Base-by-base conservation (phyloP, 2,888 invertebrate genomes). In the Agrochola circellaris region DNA sequence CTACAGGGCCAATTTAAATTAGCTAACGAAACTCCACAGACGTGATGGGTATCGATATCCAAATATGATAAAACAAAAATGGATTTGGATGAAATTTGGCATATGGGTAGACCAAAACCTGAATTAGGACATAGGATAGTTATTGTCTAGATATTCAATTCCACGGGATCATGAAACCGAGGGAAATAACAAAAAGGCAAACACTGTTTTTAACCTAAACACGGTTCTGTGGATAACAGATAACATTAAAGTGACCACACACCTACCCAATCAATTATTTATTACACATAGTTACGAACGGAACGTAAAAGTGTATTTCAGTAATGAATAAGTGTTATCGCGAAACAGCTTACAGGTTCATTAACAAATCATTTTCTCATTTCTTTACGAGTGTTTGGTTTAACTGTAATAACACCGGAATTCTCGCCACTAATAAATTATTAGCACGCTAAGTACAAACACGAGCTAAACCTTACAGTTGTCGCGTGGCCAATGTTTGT, bases 401-500 rank as follows among this genome's bases (percentile, higher is more conserved):
- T 67, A 71, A 83, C 69, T 78, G 77, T 83, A 87, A 89, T 83
- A 83, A 82, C 78, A 89, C 60, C 62, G 82, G 82, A 77, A 75
- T 85, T 78, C 82, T 73, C 65, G 66, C 38, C 65, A 68, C 75
- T 74, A 77, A 81, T 88, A 71, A 83, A 79, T 77, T 77, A 77
- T 78, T 68, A 72, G 70, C 81, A 84, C 65, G 84, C 71, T 73
- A 51, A 77, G 73, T 73, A 82, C 82, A 85, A 70, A 82, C 82
- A 85, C 81, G 86, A 84, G 87, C 77, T 81, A 68, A 87, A 70
- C 81, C 87, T 86, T 70, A 84, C 81, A 82, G 72, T 76, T 73
- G 79, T 89, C 90, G 88, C 91, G 91, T 92, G 91, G 88, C 82
- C 70, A 65, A 87, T 92, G 91, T 92, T 92, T 92, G 85, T 73